Base-by-base conservation (phyloP, 1,140 invertebrate species). In the Calliphora vicina region DNA sequence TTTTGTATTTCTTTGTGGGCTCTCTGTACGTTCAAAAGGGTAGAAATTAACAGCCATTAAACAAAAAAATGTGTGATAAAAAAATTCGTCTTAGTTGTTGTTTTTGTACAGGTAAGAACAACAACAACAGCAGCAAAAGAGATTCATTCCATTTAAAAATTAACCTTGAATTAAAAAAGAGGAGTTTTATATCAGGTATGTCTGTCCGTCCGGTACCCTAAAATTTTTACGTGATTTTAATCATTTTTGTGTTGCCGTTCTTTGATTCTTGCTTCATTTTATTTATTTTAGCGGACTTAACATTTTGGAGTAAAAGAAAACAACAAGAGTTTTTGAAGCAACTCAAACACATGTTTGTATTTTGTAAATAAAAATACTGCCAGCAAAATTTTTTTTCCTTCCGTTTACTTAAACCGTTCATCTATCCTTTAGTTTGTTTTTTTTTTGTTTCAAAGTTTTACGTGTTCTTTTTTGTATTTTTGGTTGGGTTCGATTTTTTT, bases 1-100 rank as follows among this genome's bases (percentile, higher is more conserved):
- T 20, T 67, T 67, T 67, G 20, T 67, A 23, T 23, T 8, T 67
- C 23, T 67, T 67, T 23, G 1, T n/a, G 15, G 35, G n/a, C 0
- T 15, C n/a, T 17, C n/a, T n/a, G n/a, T n/a, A 17, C 15, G 50
- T 57, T 57, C 50, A 67, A 67, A 57, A 78, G 74, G 74, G 74
- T 78, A 78, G 35, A 78, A 45, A 78, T 78, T 78, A 78, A 78
- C 74, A 43, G 74, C 74, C 74, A 78, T 78, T 78, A 78, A 78
- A 67, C 1, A 23, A 23, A 57, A 67, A 67, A 23, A 78, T 74
- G 72, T 74, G 27, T 74, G 72, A 74, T 74, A 78, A 78, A 78
- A 43, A 2, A 12, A n/a, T n/a, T n/a, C n/a, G n/a, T n/a, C n/a
- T 57, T 57, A 1, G 15, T 57, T 57, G 50, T n/a, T 17, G 50